These are phyloP conservation scores for Sebastes cheni DNA, from an alignment of 2,797 vertebrate species.

Conservation along the genomic window DNA sequence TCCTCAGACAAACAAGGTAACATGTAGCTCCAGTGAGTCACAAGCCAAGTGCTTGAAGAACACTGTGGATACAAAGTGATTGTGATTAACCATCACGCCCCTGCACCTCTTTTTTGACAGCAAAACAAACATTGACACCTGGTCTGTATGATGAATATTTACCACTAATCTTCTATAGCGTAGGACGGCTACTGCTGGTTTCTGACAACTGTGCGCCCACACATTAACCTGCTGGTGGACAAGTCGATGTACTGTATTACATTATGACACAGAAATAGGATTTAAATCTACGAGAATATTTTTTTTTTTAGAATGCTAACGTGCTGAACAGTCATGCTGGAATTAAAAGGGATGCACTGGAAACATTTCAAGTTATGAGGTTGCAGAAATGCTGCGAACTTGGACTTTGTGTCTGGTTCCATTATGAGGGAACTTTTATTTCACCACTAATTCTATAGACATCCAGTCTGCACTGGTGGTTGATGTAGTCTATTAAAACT, in stretches of 20 bases:
- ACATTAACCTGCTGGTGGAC: conserved; percentile 12
- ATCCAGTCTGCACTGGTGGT: conserved; percentile 35
- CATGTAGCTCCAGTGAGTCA: conserved; percentile 62
- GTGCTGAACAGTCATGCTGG: conserved; percentile 59
- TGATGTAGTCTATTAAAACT: conserved; percentile 15
- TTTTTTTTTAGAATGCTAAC: conserved; percentile 38
- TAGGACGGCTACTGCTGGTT: conserved; percentile 35
- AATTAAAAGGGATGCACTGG: conserved; percentile 70
- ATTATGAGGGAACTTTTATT: conserved; percentile 41
- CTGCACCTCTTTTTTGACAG: neutral
- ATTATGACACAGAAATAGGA: conserved; percentile 44
- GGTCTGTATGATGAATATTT: conserved; percentile 48
- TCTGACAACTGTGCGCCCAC: conserved; percentile 20
- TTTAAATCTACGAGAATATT: conserved; percentile 30
- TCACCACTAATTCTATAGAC: conserved; percentile 42
- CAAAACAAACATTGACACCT: conserved; percentile 25
- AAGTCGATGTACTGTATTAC: conserved; percentile 31
- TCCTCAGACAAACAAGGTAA: conserved; percentile 81
- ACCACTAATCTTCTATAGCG: conserved; percentile 40
- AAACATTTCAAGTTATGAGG: conserved; percentile 47
- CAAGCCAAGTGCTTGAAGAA: conserved; percentile 18
- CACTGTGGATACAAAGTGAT: conserved; percentile 26
- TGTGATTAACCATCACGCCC: conserved; percentile 13
- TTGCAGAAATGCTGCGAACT: conserved; percentile 44
- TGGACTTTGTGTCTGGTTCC: conserved; percentile 27